A percentile compares a stretch with the other conserved stretches of the same genome.
Conservation (phyloP, 2,113 vertebrate species). For the Pluvialis apricaria region DNA sequence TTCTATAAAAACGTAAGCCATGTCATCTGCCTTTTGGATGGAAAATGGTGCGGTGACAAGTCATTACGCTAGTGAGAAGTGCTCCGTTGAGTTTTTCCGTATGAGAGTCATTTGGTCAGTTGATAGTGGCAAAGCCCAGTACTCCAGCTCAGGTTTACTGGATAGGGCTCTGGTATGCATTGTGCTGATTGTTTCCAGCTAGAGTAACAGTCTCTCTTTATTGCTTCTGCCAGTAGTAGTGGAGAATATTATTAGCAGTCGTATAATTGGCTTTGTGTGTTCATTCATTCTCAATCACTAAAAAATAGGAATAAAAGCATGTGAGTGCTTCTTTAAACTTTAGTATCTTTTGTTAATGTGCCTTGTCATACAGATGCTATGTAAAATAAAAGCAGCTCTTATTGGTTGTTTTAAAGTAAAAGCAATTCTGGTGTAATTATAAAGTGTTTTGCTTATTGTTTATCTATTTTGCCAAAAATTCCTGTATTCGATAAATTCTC, state of each 20-base stretch:
- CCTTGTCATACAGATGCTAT: neutral
- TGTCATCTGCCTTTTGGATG: neutral
- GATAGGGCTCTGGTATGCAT: constrained; percentile 26
- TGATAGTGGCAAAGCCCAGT: neutral
- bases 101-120: constrained; percentile 36
- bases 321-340: neutral
- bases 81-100: constrained; percentile 39
- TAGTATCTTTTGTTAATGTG: neutral
- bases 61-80: neutral
- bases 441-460: neutral
- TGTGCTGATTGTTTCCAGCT: constrained; percentile 61
- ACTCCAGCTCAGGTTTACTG: constrained; percentile 33
- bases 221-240: constrained; percentile 6
- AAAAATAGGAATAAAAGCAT: neutral
- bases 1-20: neutral
- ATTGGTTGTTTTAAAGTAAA: neutral
- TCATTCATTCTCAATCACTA: constrained; percentile 15
- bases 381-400: neutral
- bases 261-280: neutral
- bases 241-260: constrained; percentile 1
- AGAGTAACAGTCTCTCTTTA: neutral
- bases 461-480: neutral
- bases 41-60: neutral
- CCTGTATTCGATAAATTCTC: neutral
- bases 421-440: neutral